Percentiles rank a stretch among this genome's conserved stretches.
These are phyloP conservation scores for Hydraecia micacea DNA, from an alignment of 2,888 invertebrate species.

Conservation along the genomic window DNA sequence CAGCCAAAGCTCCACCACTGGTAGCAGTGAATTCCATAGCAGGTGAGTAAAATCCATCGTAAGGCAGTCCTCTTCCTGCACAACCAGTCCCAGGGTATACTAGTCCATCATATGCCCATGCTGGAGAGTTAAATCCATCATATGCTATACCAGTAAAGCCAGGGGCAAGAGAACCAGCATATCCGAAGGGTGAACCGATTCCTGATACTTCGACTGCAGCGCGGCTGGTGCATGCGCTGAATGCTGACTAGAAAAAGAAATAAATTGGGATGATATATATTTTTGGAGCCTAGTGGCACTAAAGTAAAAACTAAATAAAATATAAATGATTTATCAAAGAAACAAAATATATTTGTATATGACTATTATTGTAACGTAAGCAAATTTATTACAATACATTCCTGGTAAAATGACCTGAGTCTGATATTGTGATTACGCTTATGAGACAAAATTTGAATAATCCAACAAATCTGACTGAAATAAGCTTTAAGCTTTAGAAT, in stretches of 20 bases:
- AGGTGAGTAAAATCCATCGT: conserved; percentile 28
- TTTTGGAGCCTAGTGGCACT: too few relatives aligned
- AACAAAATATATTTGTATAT: too few relatives aligned
- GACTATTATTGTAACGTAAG: too few relatives aligned
- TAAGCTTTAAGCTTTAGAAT: too few relatives aligned
- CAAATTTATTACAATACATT: too few relatives aligned
- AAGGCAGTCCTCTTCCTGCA: conserved; percentile 21
- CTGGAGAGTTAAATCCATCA: background rate
- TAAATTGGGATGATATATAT: too few relatives aligned
- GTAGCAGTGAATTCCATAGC: conserved; percentile 51
- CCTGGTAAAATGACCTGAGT: too few relatives aligned
- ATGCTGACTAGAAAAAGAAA: background rate
- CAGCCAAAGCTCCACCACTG: conserved; percentile 43
- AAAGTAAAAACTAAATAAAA: too few relatives aligned
- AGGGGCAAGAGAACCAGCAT: background rate
- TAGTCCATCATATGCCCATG: conserved; percentile 9
- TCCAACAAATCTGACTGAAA: too few relatives aligned
- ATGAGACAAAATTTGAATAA: too few relatives aligned
- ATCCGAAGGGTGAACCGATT: conserved; percentile 20
- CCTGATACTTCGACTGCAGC: conserved; percentile 25
- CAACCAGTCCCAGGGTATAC: conserved; percentile 15
- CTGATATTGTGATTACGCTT: too few relatives aligned
- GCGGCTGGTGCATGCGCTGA: conserved; percentile 29
- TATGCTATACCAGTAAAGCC: conserved; percentile 11
- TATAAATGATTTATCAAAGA: too few relatives aligned